Conservation (phyloP, 2,888 invertebrate species). For the Alviniconcha strummeri region DNA sequence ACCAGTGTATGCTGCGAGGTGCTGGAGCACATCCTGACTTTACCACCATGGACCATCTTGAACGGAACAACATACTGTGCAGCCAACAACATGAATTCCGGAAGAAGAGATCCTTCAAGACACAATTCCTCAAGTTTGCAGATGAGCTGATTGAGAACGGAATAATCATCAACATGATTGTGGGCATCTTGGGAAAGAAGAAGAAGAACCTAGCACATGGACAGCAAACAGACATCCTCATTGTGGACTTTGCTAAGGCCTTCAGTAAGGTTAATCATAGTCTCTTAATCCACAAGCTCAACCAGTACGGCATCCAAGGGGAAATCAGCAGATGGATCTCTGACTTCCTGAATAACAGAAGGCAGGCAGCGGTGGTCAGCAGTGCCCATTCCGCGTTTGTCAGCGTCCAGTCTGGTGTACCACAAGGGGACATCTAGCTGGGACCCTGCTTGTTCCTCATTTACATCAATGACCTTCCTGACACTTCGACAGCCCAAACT, state of each 20-base stretch:
- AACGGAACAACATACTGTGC: not conserved
- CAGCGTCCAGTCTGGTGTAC: constrained; percentile 9
- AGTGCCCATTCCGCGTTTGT: not conserved
- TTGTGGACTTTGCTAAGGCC: not conserved
- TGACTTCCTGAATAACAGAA: not conserved
- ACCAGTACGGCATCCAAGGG: not conserved
- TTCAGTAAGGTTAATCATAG: not conserved
- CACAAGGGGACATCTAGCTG: not conserved
- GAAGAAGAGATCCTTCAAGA: not conserved
- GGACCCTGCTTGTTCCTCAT: not conserved
- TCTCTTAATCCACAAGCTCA: not conserved
- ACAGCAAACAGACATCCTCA: not conserved
- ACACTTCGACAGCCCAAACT: not conserved
- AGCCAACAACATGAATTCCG: not conserved
- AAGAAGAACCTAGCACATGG: not conserved
- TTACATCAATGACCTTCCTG: not conserved
- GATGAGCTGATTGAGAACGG: not conserved
- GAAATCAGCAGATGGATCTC: constrained; percentile 3
- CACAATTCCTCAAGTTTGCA: not conserved
- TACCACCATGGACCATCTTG: constrained; percentile 1
- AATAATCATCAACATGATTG: too few relatives aligned
- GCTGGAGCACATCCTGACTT: constrained; percentile 6
- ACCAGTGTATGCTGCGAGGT: constrained; percentile 13
- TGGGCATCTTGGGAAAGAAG: too few relatives aligned
- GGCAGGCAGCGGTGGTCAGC: constrained; percentile 2